phyloP scores from a whole-genome alignment of 2,797 vertebrate genomes.

The Heteromormyrus szaboi region DNA sequence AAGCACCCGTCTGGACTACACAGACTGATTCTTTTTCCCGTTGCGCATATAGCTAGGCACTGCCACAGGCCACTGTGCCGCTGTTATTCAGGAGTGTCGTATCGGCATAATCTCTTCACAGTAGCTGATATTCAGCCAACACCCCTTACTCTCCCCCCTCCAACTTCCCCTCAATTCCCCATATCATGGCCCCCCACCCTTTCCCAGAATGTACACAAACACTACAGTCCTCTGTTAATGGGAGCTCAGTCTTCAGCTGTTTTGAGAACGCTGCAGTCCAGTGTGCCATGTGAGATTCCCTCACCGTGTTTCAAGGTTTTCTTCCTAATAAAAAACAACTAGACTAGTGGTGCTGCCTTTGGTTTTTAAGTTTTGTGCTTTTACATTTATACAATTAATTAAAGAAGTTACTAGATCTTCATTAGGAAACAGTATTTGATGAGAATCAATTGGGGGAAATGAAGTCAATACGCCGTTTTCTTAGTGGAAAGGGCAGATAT shows the following conservation, averaged over 20 bases:
- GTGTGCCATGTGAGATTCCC: not conserved
- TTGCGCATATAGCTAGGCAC: not conserved
- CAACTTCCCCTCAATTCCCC: conserved; percentile 11
- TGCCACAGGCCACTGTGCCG: not conserved
- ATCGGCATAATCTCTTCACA: conserved; percentile 8
- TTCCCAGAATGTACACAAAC: conserved; percentile 19
- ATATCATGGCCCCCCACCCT: conserved; percentile 15
- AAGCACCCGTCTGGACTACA: not conserved
- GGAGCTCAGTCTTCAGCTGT: conserved; percentile 9
- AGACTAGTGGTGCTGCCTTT: not conserved
- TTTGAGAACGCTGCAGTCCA: not conserved
- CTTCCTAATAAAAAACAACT: not conserved
- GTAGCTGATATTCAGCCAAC: conserved; percentile 18
- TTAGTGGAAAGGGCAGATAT: not conserved
- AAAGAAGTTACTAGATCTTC: not conserved
- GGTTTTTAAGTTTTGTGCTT: not conserved
- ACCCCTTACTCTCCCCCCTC: not conserved
- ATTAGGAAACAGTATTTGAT: not conserved
- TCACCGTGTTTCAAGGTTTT: not conserved
- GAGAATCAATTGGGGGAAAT: not conserved
- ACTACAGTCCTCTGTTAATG: conserved; percentile 3
- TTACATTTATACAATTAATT: not conserved
- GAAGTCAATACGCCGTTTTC: not conserved
- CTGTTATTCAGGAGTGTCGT: not conserved
- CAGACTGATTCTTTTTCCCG: not conserved